Base-by-base conservation (phyloP, 30 jellyfish, hydroid and myxozoan genomes). In the Aurelia aurita complex sp. Pacific region DNA sequence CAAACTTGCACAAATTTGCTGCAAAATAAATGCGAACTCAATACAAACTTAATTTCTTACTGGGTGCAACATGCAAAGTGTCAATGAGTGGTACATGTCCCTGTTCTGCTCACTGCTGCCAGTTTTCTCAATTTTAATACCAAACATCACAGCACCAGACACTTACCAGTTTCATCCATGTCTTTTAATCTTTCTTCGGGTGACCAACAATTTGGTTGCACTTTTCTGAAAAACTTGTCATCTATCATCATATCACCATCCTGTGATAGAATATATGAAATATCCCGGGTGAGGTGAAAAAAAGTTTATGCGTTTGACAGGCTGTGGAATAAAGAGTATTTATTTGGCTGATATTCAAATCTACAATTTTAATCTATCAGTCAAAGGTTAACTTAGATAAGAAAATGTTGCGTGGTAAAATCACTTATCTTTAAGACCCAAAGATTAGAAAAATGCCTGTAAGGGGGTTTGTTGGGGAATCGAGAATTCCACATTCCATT, bases 131-230 rank as follows among this genome's bases (percentile, higher is more conserved):
- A 61, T 13, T 33, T 0, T 29, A 18, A 1, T 13, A 42, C 18
- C 23, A 14, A 52, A 59, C 5, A 7, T 71, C n/a, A 13, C 0
- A 4, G 23, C 50, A 64, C 10, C 18, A 3, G 59, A 15, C 2
- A 12, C 61, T n/a, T 72, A 94, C 98, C 94, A 32, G 97, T 84
- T 7, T 74, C 88, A 74, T 94, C 91, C 98, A 94, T 94, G 63
- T 94, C 98, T 85, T 88, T 94, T 43, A 94, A 73, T 69, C 98
- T 88, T 51, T 86, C 90, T 82, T 94, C 98, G 40, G 98, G 97
- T 32, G 88, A 85, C 91, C 91, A 94, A 62, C 98, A 94, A 55
- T 94, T 94, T 53, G 96, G 82, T 6, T 88, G 82, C 15, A 94
- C 88, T 85, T 90, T 88, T 84, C 98, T 82, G 61, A 94, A 94